Base-by-base conservation (phyloP, 2,888 invertebrate species). In the Dryobota labecula region DNA sequence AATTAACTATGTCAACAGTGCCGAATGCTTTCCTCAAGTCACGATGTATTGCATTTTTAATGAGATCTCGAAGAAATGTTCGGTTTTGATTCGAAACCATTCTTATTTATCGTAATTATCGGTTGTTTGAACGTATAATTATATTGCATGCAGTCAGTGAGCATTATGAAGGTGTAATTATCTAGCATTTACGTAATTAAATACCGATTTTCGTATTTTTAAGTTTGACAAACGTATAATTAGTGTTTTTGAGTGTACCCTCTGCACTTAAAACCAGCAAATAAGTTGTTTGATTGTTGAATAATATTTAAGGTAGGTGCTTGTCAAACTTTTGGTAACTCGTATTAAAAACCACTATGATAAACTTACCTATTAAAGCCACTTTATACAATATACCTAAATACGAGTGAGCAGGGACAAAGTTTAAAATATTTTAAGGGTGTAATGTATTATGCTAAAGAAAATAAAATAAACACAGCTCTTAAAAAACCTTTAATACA, bases 401-500 rank as follows among this genome's bases (percentile, higher is more conserved):
- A 24, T 24, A 60, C 27, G 20, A 43, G 1, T 43, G 13, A 38
- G 8, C 6, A 18, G 11, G 18, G 24, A 11, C 24, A 38, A 18
- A 6, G 24, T 5, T 24, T 18, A 20, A 24, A 9, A 18, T 58
- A 24, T 27, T 60, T 60, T 27, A 27, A 13, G 20, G 27, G 2
- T 3, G 5, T 2, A 24, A 7, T 47, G 43, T 5, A 47, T 6
- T 18, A 38, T 13, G n/a, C 9, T 24, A 24, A 60, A 27, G 27
- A 24, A 41, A 72, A 24, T 15, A 70, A 72, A 62, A n/a, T n/a
- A n/a, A n/a, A 70, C 41, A 38, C 33, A 38, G 0, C 0, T 20
- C 0, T 27, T 54, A 27, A 38, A 71, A 69, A 75, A 69, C 65
- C 47, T 81, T 79, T 81, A 80, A 66, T 81, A 67, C 47, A 64